A percentile compares a stretch with the other conserved stretches of the same genome.
Conservation (phyloP, 2,113 vertebrate genomes). For the Pavo muticus region DNA sequence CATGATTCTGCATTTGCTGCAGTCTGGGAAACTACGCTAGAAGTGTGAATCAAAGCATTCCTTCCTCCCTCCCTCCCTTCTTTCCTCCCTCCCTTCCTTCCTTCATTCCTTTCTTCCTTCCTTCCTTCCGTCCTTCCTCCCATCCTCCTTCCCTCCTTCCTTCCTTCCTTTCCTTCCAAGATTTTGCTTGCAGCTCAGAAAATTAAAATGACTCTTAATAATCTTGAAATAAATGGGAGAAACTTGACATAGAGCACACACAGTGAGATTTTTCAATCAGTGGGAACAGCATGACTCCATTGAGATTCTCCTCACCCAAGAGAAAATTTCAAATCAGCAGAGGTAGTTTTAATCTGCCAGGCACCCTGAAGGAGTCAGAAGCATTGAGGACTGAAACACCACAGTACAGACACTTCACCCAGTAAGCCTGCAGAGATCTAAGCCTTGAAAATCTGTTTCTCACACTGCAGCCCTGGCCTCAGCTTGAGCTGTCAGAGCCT, state of each 20-base stretch:
- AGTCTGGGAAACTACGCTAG: background rate
- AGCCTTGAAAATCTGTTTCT: background rate
- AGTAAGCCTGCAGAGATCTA: background rate
- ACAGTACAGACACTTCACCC: background rate
- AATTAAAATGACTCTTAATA: background rate
- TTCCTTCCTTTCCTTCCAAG: background rate
- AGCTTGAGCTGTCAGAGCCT: slow-evolving; percentile 12
- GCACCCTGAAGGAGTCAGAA: background rate
- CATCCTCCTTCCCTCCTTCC: no score
- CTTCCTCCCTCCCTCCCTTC: background rate
- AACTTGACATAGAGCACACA: background rate
- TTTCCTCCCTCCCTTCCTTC: background rate
- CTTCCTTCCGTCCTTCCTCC: background rate
- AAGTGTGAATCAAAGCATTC: background rate
- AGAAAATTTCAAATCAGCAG: background rate
- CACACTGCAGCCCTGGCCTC: background rate
- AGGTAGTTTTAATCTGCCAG: background rate
- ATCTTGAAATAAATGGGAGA: background rate
- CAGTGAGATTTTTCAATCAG: background rate
- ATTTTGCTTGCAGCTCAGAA: background rate
- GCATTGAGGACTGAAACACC: background rate
- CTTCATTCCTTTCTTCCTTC: background rate
- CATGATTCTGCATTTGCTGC: slow-evolving; percentile 32
- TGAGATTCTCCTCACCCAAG: background rate
- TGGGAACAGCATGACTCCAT: background rate